These are phyloP conservation scores for Hirtodrosophila histrioides DNA, from an alignment of 2,888 invertebrate species.

Conservation along the genomic window DNA sequence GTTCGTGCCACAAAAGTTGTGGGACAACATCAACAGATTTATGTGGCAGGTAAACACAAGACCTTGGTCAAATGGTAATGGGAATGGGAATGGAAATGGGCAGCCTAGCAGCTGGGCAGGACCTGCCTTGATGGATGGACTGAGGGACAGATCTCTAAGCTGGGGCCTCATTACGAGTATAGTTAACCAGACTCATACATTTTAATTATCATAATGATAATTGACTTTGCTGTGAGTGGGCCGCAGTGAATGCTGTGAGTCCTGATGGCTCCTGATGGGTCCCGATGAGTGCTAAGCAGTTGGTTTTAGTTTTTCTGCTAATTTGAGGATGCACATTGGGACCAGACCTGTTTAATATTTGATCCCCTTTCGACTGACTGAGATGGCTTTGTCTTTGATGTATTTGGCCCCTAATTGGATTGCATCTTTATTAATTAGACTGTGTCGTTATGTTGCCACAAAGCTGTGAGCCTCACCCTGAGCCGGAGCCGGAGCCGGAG, in stretches of 20 bases:
- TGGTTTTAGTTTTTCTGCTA: constrained; percentile 51
- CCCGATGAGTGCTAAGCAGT: constrained; percentile 37
- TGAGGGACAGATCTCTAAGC: background rate
- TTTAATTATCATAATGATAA: constrained; percentile 76
- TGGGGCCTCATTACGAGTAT: constrained; percentile 37
- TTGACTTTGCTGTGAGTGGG: constrained; percentile 37
- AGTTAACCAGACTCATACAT: constrained; percentile 56
- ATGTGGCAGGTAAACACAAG: too few relatives aligned
- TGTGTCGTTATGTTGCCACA: constrained; percentile 39
- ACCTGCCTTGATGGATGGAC: too few relatives aligned
- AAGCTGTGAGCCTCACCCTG: constrained; percentile 1
- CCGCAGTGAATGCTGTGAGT: background rate
- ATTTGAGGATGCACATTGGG: constrained; percentile 27
- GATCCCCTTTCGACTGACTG: constrained; percentile 43
- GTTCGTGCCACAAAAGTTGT: background rate
- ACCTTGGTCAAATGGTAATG: too few relatives aligned
- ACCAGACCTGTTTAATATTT: constrained; percentile 66
- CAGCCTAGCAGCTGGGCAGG: too few relatives aligned
- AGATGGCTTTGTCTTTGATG: constrained; percentile 59
- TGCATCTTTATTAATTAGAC: constrained; percentile 74
- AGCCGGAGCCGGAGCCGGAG: constrained; percentile 3
- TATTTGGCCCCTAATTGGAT: constrained; percentile 64
- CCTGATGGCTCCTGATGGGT: constrained; percentile 1
- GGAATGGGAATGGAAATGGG: too few relatives aligned
- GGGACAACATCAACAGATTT: constrained; percentile 14